A percentile compares a stretch with the other conserved stretches of the same genome.
Conservation (phyloP, 2,888 invertebrate genomes). For the Iphiclides podalirius region DNA sequence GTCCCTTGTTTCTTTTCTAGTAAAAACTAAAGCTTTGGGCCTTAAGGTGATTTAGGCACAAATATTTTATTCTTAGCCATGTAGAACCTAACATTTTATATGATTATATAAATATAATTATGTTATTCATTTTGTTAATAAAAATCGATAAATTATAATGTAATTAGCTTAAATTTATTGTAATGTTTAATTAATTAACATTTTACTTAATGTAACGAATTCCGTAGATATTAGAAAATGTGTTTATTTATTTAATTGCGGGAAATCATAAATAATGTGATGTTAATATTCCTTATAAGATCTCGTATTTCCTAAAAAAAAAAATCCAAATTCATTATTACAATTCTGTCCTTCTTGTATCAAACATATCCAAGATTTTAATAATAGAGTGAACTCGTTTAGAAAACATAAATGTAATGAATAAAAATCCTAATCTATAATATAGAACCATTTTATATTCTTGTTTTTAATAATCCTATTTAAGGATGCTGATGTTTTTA, state of each 20-base stretch:
- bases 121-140: too few relatives aligned
- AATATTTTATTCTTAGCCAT: too few relatives aligned
- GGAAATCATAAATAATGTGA: conserved; percentile 26
- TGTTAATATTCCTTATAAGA: conserved; percentile 41
- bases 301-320: conserved; percentile 47
- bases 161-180: too few relatives aligned
- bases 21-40: too few relatives aligned
- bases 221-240: conserved; percentile 37
- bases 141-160: too few relatives aligned
- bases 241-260: conserved; percentile 29
- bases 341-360: conserved; percentile 31
- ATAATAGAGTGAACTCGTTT: conserved; percentile 21
- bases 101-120: too few relatives aligned
- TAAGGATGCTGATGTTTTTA: background rate
- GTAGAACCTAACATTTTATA: too few relatives aligned
- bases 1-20: too few relatives aligned
- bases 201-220: conserved; percentile 29
- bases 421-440: too few relatives aligned
- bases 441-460: conserved; percentile 8
- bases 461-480: background rate
- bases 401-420: conserved; percentile 21
- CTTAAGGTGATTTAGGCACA: too few relatives aligned
- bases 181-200: too few relatives aligned
- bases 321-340: conserved; percentile 24
- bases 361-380: conserved; percentile 28